Percentiles rank a stretch among this genome's conserved stretches.
Conservation (phyloP, 2,113 vertebrate species). For the Oryzias curvinotus region DNA sequence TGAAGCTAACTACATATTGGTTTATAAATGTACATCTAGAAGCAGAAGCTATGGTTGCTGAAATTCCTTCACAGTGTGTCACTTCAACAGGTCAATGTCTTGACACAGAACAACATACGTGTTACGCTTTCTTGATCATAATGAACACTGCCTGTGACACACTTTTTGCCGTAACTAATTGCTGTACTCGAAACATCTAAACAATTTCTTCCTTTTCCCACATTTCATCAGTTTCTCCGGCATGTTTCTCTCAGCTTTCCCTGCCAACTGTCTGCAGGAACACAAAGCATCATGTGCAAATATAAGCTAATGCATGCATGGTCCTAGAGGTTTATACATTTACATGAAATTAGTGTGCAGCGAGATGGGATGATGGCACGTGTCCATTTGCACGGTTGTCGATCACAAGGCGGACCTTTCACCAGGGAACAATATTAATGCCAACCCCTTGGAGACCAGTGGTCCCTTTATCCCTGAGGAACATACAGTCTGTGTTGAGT, state of each 20-base stretch:
- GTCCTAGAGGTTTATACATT: conserved; percentile 40
- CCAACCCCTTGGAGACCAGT: conserved; percentile 52
- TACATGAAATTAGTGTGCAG: conserved; percentile 37
- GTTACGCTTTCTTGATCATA: conserved; percentile 18
- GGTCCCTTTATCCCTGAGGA: conserved; percentile 40
- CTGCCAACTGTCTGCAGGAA: conserved; percentile 1
- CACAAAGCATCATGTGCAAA: conserved; percentile 15
- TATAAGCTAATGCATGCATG: conserved; percentile 16
- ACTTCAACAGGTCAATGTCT: conserved; percentile 43
- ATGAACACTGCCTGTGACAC: conserved; percentile 40
- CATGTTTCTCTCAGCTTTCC: neutral
- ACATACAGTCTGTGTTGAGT: conserved; percentile 72
- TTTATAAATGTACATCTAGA: conserved; percentile 45
- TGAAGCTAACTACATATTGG: conserved; percentile 28
- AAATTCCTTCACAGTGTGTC: conserved; percentile 59
- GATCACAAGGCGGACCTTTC: conserved; percentile 58
- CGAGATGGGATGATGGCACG: conserved; percentile 27
- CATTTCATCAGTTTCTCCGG: neutral
- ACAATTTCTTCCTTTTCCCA: neutral
- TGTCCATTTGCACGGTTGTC: conserved; percentile 67
- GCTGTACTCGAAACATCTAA: neutral
- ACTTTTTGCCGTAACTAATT: conserved; percentile 12
- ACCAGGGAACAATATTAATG: conserved; percentile 64
- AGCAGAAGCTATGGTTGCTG: conserved; percentile 37
- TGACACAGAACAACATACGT: conserved; percentile 35